Evolutionary conservation across 2,797 vertebrate species (phyloP), one percentile per base, ranked within the genome.

Genomic region (Epinephelus malabaricus): DNA sequence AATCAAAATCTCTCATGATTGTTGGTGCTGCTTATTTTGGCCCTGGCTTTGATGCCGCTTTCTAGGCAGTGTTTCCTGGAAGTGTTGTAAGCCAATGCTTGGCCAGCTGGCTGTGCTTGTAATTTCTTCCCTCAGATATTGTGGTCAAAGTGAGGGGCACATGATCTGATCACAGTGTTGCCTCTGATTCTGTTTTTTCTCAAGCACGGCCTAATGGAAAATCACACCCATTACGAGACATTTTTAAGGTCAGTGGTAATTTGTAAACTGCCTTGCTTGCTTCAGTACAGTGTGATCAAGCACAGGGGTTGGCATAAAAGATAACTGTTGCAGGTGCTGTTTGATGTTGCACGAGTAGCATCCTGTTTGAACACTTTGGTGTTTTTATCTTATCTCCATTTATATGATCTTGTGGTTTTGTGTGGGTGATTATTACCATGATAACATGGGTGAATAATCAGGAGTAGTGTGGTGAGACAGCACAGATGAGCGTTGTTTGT

Each of bases 61-160:
- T 82, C 70, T 40, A 80, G 76, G 69, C 50, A 58, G 1, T 63
- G 49, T 56, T 86, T 83, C 58, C 63, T 77, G 19, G 53, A 73
- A 49, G 30, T 71, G 40, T 61, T 34, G 21, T 38, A 65, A 68
- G 49, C 51, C 30, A 21, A 53, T 58, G 55, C 67, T 46, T 17
- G 0, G 53, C 65, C 75, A 83, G 47, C 68, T 86, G 75, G 72
- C 60, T 55, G 0, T 69, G 46, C 54, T 74, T 65, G 65, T 74
- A 17, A 62, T 63, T 60, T 65, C 21, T 60, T 59, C 69, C 43
- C 72, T 85, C 13, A 25, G 56, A 73, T 72, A 21, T 65, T 70
- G 23, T 83, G 46, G 40, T 76, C 50, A 50, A 63, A 54, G 8
- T n/a, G 18, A 51, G 45, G 15, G 15, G 23, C 60, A 47, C 19